These are phyloP conservation scores for Micromussa lordhowensis DNA, from an alignment of 92 coral and sea anemone species.

Conservation along the genomic window DNA sequence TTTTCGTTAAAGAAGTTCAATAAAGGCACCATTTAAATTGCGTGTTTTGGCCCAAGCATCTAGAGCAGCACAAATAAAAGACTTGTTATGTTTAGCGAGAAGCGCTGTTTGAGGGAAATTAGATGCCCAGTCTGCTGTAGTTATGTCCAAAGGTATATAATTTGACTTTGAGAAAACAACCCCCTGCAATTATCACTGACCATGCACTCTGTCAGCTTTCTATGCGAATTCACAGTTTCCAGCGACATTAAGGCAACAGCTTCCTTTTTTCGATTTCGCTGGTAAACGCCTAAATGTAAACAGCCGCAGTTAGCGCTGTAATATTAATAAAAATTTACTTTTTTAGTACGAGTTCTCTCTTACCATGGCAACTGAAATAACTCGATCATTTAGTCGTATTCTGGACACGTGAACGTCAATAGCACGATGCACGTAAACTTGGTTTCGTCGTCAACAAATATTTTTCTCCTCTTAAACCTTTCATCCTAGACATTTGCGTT, in stretches of 20 bases:
- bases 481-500: not conserved
- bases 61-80: not conserved
- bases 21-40: not conserved
- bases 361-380: not conserved
- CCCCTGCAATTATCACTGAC: not conserved
- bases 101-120: not conserved
- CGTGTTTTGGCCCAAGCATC: not conserved
- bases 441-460: not conserved
- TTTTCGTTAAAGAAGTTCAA: too few species aligned
- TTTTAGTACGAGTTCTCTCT: not conserved
- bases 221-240: not conserved
- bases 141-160: not conserved
- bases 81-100: not conserved
- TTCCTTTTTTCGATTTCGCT: not conserved
- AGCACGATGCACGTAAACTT: not conserved
- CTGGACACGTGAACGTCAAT: not conserved
- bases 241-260: not conserved
- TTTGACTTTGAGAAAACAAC: not conserved
- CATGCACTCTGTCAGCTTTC: not conserved
- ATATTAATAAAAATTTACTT: not conserved
- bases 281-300: not conserved
- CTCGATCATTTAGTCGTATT: not conserved
- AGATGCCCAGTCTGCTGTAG: not conserved
- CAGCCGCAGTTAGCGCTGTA: not conserved
- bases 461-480: not conserved